Evolutionary conservation across 2,113 vertebrate species (phyloP).

Genomic region (Pithys albifrons): DNA sequence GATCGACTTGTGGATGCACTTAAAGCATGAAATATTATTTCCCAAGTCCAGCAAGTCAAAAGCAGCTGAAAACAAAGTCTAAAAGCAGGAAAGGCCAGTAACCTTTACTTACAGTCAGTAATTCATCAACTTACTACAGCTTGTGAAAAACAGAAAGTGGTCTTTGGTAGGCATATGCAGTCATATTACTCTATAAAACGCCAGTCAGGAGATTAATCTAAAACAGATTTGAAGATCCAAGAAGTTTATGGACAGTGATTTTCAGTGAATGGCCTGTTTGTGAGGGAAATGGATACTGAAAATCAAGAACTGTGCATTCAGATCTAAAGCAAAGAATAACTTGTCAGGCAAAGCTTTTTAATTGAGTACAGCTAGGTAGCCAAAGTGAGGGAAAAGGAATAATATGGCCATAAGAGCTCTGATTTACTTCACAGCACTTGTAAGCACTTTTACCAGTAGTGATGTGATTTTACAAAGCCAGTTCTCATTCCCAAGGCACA

Average conservation of each 20-base stretch:
- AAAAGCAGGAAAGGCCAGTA: not conserved
- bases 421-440: not conserved
- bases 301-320: not conserved
- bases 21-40: not conserved
- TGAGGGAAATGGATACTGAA: not conserved
- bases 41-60: not conserved
- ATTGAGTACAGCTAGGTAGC: not conserved
- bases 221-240: not conserved
- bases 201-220: not conserved
- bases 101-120: not conserved
- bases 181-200: not conserved
- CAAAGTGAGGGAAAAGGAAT: not conserved
- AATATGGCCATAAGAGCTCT: not conserved
- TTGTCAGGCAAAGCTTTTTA: constrained; percentile 4
- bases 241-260: not conserved
- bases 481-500: not conserved
- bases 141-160: not conserved
- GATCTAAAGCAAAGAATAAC: not conserved
- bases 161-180: not conserved
- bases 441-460: not conserved
- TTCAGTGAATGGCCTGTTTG: not conserved
- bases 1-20: not conserved
- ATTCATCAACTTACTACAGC: not conserved
- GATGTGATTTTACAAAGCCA: not conserved
- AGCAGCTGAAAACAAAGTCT: not conserved